phyloP scores from a whole-genome alignment of 2,113 vertebrate species.

The Callospermophilus lateralis region DNA sequence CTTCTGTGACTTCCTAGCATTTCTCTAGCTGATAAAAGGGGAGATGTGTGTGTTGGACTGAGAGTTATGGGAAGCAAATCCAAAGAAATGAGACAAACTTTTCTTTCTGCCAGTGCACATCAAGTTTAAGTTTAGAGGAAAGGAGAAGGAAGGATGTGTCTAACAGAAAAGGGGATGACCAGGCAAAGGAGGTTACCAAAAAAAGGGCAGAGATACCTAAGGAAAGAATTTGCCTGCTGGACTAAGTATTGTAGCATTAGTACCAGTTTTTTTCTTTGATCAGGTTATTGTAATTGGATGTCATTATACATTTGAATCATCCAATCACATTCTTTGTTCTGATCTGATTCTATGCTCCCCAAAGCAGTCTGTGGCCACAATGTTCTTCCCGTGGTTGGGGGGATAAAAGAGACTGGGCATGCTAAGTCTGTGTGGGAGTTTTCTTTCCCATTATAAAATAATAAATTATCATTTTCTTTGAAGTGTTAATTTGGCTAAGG shows the following conservation, averaged over 20 bases:
- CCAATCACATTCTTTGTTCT: not conserved
- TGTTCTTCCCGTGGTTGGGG: not conserved
- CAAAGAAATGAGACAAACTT: conserved; percentile 51
- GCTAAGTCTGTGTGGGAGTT: not conserved
- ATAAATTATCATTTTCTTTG: not conserved
- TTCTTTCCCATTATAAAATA: conserved; percentile 38
- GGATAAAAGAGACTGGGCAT: not conserved
- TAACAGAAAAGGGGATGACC: not conserved
- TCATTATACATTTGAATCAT: not conserved
- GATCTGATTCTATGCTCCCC: not conserved
- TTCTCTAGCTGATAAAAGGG: conserved; percentile 79
- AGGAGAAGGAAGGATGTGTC: not conserved
- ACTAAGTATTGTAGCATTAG: not conserved
- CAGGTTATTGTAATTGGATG: not conserved
- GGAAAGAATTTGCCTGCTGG: not conserved
- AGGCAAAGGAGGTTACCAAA: not conserved
- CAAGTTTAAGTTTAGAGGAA: conserved; percentile 7
- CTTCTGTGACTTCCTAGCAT: not conserved
- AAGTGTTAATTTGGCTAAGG: conserved; percentile 46
- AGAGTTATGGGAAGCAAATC: conserved; percentile 62
- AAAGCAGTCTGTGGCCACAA: not conserved
- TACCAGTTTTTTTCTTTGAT: not conserved
- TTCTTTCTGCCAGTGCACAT: not conserved
- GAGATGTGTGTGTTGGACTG: conserved; percentile 64
- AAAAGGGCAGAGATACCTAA: not conserved